Evolutionary conservation across 2,797 vertebrate species (phyloP), one percentile per base, ranked within the genome.

Genomic region (Chaenodraco wilsoni): DNA sequence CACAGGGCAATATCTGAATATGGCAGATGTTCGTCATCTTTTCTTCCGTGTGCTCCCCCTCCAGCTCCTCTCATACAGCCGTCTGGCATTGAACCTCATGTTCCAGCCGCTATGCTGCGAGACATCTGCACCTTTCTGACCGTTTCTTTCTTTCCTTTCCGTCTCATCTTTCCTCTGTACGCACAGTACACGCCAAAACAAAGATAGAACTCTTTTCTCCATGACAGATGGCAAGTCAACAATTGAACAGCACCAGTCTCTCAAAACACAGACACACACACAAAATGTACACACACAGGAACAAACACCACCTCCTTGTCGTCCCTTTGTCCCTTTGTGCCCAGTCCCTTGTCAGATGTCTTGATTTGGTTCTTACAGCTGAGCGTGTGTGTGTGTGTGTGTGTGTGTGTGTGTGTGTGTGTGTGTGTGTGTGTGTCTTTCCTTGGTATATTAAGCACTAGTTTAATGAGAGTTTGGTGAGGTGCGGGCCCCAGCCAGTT

Each of bases 221-320:
- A 95, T 95, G 96, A 96, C 97, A 98, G 96, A 98, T 98, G 97
- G 96, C 96, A 96, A 96, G 95, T 97, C 96, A 97, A 97, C 96
- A 97, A 97, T 97, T 94, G 94, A 95, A 96, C 94, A 95, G 95
- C 95, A 89, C 92, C 89, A 94, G 88, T 78, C 80, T 87, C 84
- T 87, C 72, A 87, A 90, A 85, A 86, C 72, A 77, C 33, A 84
- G 21, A 75, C 79, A 80, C 61, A 82, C 72, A 69, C 58, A 59
- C 60, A 76, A 78, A 44, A 41, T 73, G 58, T 69, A 85, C 65
- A 65, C 65, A 82, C 59, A 81, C 76, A 81, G 33, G 75, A 70
- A 87, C 71, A 89, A 79, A 85, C 81, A 84, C 70, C 27, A 27
- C 27, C 81, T 81, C 79, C 81, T 89, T 78, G 84, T 84, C 81